A percentile compares a stretch with the other conserved stretches of the same genome.
These are phyloP conservation scores for Pelosia muscerda DNA, from an alignment of 2,888 invertebrate genomes.

Conservation along the genomic window DNA sequence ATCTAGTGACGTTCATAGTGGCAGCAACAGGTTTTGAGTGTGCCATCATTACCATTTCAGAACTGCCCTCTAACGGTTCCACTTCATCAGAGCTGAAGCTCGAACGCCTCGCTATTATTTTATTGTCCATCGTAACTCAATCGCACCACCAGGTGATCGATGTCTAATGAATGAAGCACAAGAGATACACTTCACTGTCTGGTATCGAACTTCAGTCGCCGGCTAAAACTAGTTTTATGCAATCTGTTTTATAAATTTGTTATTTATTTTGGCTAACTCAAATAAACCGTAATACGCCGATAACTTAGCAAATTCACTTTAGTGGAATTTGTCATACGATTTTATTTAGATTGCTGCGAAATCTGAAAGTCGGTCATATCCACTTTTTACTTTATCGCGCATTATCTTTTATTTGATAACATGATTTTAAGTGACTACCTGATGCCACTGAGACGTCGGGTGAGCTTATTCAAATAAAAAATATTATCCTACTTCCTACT, in stretches of 20 bases:
- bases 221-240: not conserved
- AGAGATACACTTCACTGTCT: not conserved
- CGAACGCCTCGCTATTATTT: not conserved
- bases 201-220: not conserved
- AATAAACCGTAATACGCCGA: not conserved
- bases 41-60: conserved; percentile 61
- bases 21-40: conserved; percentile 57
- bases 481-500: no score
- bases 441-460: not conserved
- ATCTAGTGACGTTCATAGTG: conserved; percentile 69
- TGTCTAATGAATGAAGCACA: not conserved
- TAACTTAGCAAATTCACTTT: not conserved
- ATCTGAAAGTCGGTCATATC: not conserved
- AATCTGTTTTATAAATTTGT: conserved; percentile 1
- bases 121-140: not conserved
- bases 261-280: conserved; percentile 5
- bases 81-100: not conserved
- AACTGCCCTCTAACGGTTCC: conserved; percentile 30
- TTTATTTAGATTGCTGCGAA: not conserved
- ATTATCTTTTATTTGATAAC: conserved; percentile 7
- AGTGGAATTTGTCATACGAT: conserved; percentile 1
- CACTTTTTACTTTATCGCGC: conserved; percentile 7
- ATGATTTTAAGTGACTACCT: conserved; percentile 5
- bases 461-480: not conserved
- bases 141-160: not conserved